Evolutionary conservation across 1,140 invertebrate species (phyloP), one percentile per base, ranked within the genome.

Genomic region (Dendroctonus ponderosae): DNA sequence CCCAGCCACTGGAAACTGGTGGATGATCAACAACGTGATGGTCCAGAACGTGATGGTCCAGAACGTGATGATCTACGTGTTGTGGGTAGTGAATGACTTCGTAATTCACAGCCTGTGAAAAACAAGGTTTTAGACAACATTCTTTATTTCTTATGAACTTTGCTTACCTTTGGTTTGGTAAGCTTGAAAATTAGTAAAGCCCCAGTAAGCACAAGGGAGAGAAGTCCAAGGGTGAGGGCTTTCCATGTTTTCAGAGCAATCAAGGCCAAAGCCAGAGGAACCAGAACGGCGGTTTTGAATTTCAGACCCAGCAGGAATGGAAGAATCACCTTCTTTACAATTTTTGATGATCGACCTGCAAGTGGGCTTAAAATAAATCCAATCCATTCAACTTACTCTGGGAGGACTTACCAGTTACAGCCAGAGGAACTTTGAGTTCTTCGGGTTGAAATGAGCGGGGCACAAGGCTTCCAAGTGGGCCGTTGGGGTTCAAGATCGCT

Each of bases 241-340:
- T 93, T 93, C 91, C 91, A 93, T 26, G 91, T 92, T 77, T 92
- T 92, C 14, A 93, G 79, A 0, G 91, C 91, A 74, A 93, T 92
- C 51, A 93, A 80, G 54, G 89, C 89, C 15, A 93, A 80, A 6
- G 89, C 90, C 39, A 92, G 76, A 0, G 91, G 91, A 8, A 91
- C 89, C 71, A 93, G 77, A 11, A 91, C 89, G 0, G 90, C 90
- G 41, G 90, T 87, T 79, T 92, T 92, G 81, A 92, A 90, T 78
- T 92, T 93, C 61, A 93, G 80, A 70, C 91, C 91, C 64, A 93
- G 80, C 38, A 93, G 81, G 84, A 93, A 93, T 14, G 91, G 91
- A 62, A 93, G 85, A 74, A 92, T 83, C 37, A 92, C 87, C 79
- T 91, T 92, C 79, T 91, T 91, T 26, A 92, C 87, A 78, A 92